These are phyloP conservation scores for Monopterus albus DNA, from an alignment of 2,113 vertebrate genomes.

Conservation along the genomic window DNA sequence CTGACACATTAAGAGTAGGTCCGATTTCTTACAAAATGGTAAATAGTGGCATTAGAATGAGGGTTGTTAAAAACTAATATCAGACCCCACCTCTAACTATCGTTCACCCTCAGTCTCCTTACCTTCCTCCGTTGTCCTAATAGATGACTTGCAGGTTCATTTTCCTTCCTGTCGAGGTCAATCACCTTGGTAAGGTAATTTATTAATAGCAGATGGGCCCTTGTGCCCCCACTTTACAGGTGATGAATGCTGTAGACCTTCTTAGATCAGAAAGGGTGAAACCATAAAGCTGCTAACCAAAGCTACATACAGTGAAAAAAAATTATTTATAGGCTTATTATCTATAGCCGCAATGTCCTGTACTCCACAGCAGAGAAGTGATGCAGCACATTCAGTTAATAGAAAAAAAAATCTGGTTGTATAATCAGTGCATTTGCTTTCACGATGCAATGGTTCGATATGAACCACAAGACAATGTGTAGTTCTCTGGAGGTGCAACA, in stretches of 20 bases:
- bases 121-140: background rate
- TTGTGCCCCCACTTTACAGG: constrained; percentile 22
- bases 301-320: constrained; percentile 2
- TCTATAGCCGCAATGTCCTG: constrained; percentile 53
- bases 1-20: no score
- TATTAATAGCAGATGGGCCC: constrained; percentile 42
- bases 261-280: constrained; percentile 43
- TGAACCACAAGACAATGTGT: constrained; percentile 23
- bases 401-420: background rate
- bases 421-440: constrained; percentile 46
- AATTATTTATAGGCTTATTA: constrained; percentile 69
- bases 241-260: constrained; percentile 33
- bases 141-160: constrained; percentile 32
- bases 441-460: constrained; percentile 15
- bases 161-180: constrained; percentile 58
- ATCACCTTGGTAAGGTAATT: constrained; percentile 35
- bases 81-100: constrained; percentile 5
- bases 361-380: constrained; percentile 32
- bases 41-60: background rate
- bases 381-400: constrained; percentile 17
- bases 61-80: background rate
- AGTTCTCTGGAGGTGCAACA: background rate
- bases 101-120: constrained; percentile 27
- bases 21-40: background rate
- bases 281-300: constrained; percentile 57